phyloP scores from a whole-genome alignment of 1,140 invertebrate genomes.

The Sipha flava region DNA sequence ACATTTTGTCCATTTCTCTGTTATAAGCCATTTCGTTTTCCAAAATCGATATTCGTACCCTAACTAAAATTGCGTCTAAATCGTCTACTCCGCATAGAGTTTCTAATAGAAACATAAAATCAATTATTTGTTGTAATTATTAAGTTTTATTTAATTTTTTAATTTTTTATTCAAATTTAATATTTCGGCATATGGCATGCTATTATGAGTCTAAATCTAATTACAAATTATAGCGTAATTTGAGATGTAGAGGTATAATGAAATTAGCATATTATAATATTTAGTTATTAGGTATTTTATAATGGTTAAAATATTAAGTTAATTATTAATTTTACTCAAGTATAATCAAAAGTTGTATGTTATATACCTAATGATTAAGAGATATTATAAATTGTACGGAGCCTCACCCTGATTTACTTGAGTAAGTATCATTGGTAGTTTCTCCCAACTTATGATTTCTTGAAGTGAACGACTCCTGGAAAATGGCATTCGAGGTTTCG shows the following conservation, averaged over 20 bases:
- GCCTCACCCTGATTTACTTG: conserved; percentile 14
- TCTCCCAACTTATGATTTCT: conserved; percentile 24
- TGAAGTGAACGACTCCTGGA: conserved; percentile 10
- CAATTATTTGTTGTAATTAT: neutral
- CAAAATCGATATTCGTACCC: conserved; percentile 8
- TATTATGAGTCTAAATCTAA: too few relatives aligned
- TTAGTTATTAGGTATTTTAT: too few relatives aligned
- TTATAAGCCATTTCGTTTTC: conserved; percentile 25
- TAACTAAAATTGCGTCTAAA: neutral
- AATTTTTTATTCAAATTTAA: too few relatives aligned
- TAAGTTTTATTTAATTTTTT: too few relatives aligned
- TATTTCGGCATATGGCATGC: too few relatives aligned
- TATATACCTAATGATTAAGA: too few relatives aligned
- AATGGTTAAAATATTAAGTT: neutral
- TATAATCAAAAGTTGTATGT: too few relatives aligned
- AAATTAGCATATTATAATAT: too few relatives aligned
- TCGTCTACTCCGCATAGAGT: neutral
- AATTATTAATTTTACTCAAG: neutral
- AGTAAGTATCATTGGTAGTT: neutral
- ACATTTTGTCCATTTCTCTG: conserved; percentile 28
- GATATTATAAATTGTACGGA: neutral
- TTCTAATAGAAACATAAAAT: neutral
- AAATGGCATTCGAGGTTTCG: conserved; percentile 9
- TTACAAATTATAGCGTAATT: too few relatives aligned
- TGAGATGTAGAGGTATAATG: too few relatives aligned